A percentile compares a stretch with the other conserved stretches of the same genome.
phyloP scores from a whole-genome alignment of 2,113 vertebrate species.

The Isichthys henryi region DNA sequence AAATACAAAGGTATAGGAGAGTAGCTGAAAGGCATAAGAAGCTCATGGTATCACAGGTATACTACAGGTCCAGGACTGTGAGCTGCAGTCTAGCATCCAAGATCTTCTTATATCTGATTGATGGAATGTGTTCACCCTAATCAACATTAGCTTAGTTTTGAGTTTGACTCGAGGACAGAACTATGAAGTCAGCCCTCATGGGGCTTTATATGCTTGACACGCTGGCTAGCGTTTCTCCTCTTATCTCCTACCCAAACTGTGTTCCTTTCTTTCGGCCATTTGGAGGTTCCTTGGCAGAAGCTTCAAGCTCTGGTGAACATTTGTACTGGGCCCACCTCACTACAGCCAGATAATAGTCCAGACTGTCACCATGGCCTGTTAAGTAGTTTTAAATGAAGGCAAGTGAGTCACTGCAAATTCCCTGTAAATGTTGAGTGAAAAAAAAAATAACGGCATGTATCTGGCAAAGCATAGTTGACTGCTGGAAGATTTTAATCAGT shows the following conservation, averaged over 20 bases:
- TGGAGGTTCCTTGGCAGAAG: slow-evolving; percentile 13
- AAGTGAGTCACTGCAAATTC: slow-evolving; percentile 29
- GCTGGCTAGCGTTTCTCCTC: neutral
- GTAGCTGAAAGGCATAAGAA: slow-evolving; percentile 39
- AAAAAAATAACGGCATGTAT: neutral
- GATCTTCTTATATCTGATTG: slow-evolving; percentile 43
- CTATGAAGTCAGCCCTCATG: slow-evolving; percentile 17
- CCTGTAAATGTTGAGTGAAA: slow-evolving; percentile 23
- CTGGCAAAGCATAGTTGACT: neutral
- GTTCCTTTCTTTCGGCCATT: neutral
- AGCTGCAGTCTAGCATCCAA: slow-evolving; percentile 57
- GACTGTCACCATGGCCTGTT: slow-evolving; percentile 1
- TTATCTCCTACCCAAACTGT: slow-evolving; percentile 5
- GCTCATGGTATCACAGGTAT: slow-evolving; percentile 51
- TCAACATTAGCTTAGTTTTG: slow-evolving; percentile 24
- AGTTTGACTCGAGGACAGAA: slow-evolving; percentile 21
- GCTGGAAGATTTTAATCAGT: neutral
- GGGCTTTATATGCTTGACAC: slow-evolving; percentile 19
- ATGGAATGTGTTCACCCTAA: slow-evolving; percentile 40
- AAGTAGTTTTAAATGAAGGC: slow-evolving; percentile 26
- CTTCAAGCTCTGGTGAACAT: neutral
- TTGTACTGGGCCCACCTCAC: slow-evolving; percentile 8
- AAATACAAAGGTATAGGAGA: slow-evolving; percentile 34
- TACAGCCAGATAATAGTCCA: slow-evolving; percentile 21
- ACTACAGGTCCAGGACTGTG: slow-evolving; percentile 55